Conservation (phyloP, 2,797 vertebrate species). For the Sciurus vulgaris region DNA sequence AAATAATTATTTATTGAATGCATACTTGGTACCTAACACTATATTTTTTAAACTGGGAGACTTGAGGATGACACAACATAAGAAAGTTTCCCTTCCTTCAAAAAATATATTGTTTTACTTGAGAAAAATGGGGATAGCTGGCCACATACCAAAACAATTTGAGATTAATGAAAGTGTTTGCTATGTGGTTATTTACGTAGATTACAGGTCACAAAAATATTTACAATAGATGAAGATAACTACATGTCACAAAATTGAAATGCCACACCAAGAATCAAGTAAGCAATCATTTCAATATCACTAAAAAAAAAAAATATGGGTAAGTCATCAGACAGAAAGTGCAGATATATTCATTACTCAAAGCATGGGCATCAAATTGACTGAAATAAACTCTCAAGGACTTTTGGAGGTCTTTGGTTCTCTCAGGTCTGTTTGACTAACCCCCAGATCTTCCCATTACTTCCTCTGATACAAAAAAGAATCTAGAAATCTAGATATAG, state of each 20-base stretch:
- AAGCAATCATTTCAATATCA: neutral
- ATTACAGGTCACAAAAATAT: neutral
- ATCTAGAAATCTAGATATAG: neutral
- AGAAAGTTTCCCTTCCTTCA: neutral
- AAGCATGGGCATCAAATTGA: neutral
- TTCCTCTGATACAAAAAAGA: neutral
- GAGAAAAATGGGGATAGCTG: neutral
- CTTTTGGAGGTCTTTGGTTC: neutral
- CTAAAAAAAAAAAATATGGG: neutral
- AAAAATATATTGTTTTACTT: neutral
- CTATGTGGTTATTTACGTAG: neutral
- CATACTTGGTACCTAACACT: neutral
- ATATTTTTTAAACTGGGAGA: neutral
- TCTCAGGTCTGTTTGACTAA: neutral
- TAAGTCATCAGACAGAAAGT: neutral
- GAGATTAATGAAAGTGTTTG: constrained; percentile 23
- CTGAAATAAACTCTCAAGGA: neutral
- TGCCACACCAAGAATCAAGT: neutral
- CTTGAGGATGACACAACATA: neutral
- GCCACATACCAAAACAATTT: neutral
- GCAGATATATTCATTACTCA: neutral
- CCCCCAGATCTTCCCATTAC: neutral
- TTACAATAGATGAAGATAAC: constrained; percentile 16
- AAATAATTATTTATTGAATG: neutral
- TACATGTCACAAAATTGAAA: constrained; percentile 44